Evolutionary conservation across 2,113 vertebrate genomes (phyloP), one percentile per base, ranked within the genome.

Genomic region (Garra rufa): DNA sequence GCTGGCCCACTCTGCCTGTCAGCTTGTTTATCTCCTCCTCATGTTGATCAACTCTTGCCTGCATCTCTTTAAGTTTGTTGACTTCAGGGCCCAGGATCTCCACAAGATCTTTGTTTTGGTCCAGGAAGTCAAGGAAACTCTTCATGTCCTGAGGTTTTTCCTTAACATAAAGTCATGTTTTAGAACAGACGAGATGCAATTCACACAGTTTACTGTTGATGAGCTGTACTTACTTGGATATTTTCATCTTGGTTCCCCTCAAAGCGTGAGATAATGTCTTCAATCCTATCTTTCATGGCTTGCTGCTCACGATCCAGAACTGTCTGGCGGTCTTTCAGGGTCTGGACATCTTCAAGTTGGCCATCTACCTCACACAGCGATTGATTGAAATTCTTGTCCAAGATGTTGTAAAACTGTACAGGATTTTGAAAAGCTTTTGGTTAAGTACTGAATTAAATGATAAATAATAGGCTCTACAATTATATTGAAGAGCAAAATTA

Each of bases 211-310:
- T 1, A 38, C 9, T 71, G 41, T 44, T 43, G 9, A n/a, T 71
- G 19, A 9, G n/a, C 52, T 55, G 2, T 57, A 57, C 52, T 57
- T 38, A 69, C 86, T 24, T 86, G 83, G 9, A 70, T 21, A 9
- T 50, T 71, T 14, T 14, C 13, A 2, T 82, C 34, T 85, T 78
- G 80, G 46, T 85, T 75, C 17, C 87, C 87, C 41, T 91, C 87
- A 24, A 78, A 81, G 10, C 65, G 30, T 3, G 80, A 15, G 26
- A 78, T 9, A 46, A 92, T 26, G 11, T 10, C 63, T 30, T 91
- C 82, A 73, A 92, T 87, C 89, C 86, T 91, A 15, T 92, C 90
- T 75, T 89, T 91, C 85, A 90, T 9, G 5, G 86, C 84, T 3
- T 88, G 43, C 17, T 89, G 89, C 44, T 92, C 91, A 30, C 76